Evolutionary conservation across 2,113 vertebrate genomes (phyloP), one percentile per base, ranked within the genome.

Genomic region (Tricholaema leucomelas): DNA sequence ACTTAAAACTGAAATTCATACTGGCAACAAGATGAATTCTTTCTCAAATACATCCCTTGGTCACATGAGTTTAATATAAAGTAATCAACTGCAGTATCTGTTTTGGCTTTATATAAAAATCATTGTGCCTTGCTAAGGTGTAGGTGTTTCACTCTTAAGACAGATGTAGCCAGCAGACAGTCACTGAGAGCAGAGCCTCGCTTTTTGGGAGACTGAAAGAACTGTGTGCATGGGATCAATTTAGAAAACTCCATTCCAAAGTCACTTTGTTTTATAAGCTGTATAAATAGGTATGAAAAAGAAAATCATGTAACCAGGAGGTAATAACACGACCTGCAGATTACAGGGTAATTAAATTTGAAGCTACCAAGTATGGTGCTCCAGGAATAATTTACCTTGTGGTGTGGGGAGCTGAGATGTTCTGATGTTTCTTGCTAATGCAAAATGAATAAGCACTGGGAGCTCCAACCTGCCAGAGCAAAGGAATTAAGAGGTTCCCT

Each of bases 321-420:
- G 91, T 86, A 96, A 94, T 93, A 96, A 94, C 87, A 94, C 11
- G 36, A 95, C 92, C 93, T 69, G 73, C 36, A 94, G 95, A 96
- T 97, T 97, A 95, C 85, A 96, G 94, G 92, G 87, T 96, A 97
- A 98, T 97, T 96, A 97, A 97, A 96, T 75, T 59, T 92, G 95
- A 95, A 93, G 81, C 90, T 93, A 96, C 83, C 91, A 93, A 97
- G 89, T 74, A 74, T 76, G 89, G 65, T 92, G 77, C 73, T 96
- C 67, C 81, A 96, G 90, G 81, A 96, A 93, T 95, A 96, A 97
- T 96, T 97, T 93, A 94, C 73, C 88, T 97, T 6, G 54, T 66
- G 44, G 69, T 88, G 88, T 82, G 71, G 65, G 48, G 31, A 96
- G 89, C 84, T 94, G 93, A 90, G 84, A 70, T 94, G 85, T 96